A percentile compares a stretch with the other conserved stretches of the same genome.
Conservation (phyloP, 2,113 vertebrate species). For the Cygnus atratus region DNA sequence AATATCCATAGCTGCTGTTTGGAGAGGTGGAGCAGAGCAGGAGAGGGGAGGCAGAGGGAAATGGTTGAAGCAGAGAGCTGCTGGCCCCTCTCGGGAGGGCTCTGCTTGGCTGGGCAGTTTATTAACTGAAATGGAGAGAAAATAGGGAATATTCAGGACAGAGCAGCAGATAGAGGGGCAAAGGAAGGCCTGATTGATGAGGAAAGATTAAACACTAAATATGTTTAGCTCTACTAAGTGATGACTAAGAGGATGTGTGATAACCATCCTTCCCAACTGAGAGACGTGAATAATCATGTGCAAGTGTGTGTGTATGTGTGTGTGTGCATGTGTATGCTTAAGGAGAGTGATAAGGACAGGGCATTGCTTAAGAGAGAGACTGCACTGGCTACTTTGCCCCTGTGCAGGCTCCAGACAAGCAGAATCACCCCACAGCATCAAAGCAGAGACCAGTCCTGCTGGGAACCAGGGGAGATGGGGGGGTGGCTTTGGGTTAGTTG, state of each 20-base stretch:
- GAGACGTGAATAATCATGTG: neutral
- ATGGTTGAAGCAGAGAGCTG: neutral
- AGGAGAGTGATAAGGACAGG: neutral
- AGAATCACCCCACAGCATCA: neutral
- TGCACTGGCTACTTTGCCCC: neutral
- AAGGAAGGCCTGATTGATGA: conserved; percentile 17
- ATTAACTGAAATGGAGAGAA: conserved; percentile 51
- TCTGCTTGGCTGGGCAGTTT: conserved; percentile 51
- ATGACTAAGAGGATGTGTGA: conserved; percentile 52
- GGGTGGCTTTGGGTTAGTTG: neutral
- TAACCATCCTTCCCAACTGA: conserved; percentile 31
- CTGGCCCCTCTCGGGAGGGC: neutral
- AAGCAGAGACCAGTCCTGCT: neutral
- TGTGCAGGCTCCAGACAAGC: neutral
- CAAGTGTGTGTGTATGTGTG: neutral
- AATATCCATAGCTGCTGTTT: neutral
- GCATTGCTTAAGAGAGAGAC: neutral
- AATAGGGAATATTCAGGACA: neutral
- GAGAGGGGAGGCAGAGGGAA: neutral
- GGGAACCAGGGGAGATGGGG: neutral
- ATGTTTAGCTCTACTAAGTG: conserved; percentile 58
- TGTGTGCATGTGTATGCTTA: neutral
- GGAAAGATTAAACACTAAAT: conserved; percentile 31
- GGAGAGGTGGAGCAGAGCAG: neutral
- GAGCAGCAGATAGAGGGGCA: neutral